Evolutionary conservation across 2,888 invertebrate species (phyloP).

Genomic region (Ramazzottius varieornatus): DNA sequence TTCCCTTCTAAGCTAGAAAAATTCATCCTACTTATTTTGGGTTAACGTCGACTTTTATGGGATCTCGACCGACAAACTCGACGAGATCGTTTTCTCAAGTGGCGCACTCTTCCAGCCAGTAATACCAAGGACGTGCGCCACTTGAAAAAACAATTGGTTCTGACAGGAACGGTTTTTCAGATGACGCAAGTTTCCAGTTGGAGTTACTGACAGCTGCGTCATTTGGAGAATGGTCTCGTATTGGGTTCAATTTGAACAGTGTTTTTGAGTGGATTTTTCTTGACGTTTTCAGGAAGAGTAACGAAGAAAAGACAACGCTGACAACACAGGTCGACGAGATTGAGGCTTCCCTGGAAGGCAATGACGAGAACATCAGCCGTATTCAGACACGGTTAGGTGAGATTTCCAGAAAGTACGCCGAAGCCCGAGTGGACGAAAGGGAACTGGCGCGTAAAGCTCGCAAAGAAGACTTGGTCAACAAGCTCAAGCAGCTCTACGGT

Average conservation of each 20-base stretch:
- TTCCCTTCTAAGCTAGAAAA: background rate
- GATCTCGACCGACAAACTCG: too few relatives aligned
- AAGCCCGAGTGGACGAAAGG: background rate
- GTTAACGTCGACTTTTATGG: too few relatives aligned
- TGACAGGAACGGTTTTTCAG: too few relatives aligned
- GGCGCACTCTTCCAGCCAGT: too few relatives aligned
- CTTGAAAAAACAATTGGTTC: too few relatives aligned
- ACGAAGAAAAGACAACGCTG: background rate
- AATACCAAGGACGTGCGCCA: too few relatives aligned
- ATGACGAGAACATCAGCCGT: background rate
- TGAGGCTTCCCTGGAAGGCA: background rate
- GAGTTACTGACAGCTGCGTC: too few relatives aligned
- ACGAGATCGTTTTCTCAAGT: too few relatives aligned
- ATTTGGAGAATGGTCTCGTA: too few relatives aligned
- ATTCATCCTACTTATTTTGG: too few relatives aligned
- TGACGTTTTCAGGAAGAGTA: background rate
- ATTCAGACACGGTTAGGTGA: background rate
- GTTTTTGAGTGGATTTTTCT: background rate
- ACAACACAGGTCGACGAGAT: background rate
- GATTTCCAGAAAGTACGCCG: background rate
- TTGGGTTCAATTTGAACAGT: too few relatives aligned
- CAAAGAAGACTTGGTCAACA: background rate
- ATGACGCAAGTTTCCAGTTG: too few relatives aligned
- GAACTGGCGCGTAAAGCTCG: background rate
- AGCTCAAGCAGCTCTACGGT: background rate